phyloP scores from a whole-genome alignment of 2,888 invertebrate genomes.

The Phytoseiulus persimilis region DNA sequence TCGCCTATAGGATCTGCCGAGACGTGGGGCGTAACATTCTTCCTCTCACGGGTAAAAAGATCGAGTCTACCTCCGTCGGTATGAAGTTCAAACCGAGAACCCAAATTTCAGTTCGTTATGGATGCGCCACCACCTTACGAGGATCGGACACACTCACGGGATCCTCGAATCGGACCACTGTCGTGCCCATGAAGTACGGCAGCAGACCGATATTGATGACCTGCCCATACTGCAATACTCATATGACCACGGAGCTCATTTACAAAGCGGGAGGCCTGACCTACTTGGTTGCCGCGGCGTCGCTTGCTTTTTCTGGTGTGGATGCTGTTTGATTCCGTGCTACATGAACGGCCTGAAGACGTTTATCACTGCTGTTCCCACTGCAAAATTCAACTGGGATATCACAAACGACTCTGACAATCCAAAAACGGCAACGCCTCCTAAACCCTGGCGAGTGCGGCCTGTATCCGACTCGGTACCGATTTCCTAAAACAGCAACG shows the following conservation, averaged over 20 bases:
- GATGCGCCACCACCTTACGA: background rate
- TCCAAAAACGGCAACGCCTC: background rate
- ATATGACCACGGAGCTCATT: background rate
- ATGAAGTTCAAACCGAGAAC: background rate
- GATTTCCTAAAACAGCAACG: too few relatives aligned
- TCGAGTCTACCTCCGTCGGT: too few relatives aligned
- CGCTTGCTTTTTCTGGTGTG: slow-evolving; percentile 8
- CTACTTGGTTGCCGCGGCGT: background rate
- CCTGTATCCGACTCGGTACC: too few relatives aligned
- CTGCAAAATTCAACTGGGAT: slow-evolving; percentile 8
- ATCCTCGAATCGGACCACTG: too few relatives aligned
- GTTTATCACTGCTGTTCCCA: background rate
- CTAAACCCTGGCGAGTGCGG: too few relatives aligned
- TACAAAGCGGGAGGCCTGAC: background rate
- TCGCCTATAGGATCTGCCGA: too few relatives aligned
- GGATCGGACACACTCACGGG: background rate
- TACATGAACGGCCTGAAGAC: background rate
- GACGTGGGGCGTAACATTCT: too few relatives aligned
- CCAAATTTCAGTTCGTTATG: background rate
- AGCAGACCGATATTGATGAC: background rate
- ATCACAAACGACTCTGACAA: background rate
- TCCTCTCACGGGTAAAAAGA: too few relatives aligned
- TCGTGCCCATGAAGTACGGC: background rate
- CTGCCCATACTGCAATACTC: background rate
- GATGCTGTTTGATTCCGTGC: slow-evolving; percentile 17